These are phyloP conservation scores for Sitobion miscanthi DNA, from an alignment of 1,140 invertebrate genomes.

Conservation along the genomic window DNA sequence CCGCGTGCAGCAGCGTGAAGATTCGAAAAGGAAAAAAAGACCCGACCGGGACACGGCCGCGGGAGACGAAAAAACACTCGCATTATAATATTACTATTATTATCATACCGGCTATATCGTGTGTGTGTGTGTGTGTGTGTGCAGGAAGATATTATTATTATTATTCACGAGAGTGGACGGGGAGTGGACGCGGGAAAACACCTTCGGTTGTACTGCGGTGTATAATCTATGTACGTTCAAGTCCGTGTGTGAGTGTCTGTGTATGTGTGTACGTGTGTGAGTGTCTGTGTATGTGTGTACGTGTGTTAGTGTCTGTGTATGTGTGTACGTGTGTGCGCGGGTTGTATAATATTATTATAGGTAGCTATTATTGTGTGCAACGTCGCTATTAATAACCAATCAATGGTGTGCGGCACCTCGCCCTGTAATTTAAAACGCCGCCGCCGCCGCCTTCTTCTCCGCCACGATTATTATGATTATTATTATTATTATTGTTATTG, in stretches of 20 bases:
- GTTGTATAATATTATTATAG: conserved; percentile 30
- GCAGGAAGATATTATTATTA: neutral
- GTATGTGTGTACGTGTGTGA: no score
- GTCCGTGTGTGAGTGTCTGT: neutral
- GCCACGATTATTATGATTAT: neutral
- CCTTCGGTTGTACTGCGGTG: neutral
- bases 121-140: neutral
- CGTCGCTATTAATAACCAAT: conserved; percentile 55
- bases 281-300: no score
- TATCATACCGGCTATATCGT: neutral
- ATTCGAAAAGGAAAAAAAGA: neutral
- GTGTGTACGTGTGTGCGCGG: neutral
- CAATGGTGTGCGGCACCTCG: conserved; percentile 34
- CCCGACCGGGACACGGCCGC: neutral
- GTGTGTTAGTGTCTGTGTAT: no score
- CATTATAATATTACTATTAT: neutral
- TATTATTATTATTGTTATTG: neutral
- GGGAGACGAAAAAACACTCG: neutral
- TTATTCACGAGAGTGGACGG: neutral
- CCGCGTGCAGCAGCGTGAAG: neutral
- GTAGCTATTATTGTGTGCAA: conserved; percentile 53
- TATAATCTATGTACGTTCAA: neutral
- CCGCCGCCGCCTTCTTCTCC: neutral
- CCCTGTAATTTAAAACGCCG: conserved; percentile 53
- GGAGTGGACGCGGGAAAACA: neutral